Conservation (phyloP, 2,888 invertebrate species). For the Pyrocoelia pectoralis region DNA sequence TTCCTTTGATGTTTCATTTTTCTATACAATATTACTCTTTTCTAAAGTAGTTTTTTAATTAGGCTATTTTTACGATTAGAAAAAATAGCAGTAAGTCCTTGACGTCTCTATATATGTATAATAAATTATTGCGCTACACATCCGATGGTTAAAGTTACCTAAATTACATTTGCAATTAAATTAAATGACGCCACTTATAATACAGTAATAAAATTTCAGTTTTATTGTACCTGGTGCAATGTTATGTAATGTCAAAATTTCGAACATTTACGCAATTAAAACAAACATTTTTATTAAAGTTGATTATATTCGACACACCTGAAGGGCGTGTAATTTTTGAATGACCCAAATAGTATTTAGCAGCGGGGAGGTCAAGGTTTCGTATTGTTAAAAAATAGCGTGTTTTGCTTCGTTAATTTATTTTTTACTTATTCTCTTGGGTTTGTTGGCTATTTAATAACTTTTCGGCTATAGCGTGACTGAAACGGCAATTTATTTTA, state of each 20-base stretch:
- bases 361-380: conserved; percentile 36
- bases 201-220: background rate
- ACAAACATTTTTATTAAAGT: conserved; percentile 14
- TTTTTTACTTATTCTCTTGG: background rate
- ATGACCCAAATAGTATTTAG: conserved; percentile 38
- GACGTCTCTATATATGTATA: background rate
- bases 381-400: conserved; percentile 2
- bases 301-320: conserved; percentile 33
- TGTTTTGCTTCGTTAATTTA: too few species aligned
- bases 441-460: background rate
- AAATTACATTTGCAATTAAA: conserved; percentile 5
- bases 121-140: background rate
- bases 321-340: conserved; percentile 34
- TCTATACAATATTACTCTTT: conserved; percentile 9
- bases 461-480: too few species aligned
- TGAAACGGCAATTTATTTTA: too few species aligned
- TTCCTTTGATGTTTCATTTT: conserved; percentile 17
- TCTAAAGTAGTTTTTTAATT: background rate
- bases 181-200: conserved; percentile 1
- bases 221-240: background rate
- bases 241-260: background rate
- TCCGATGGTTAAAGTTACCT: conserved; percentile 1
- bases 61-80: background rate
- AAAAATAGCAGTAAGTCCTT: conserved; percentile 2
- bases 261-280: too few species aligned